Percentiles rank a stretch among this genome's conserved stretches.
Conservation (phyloP, 2,888 invertebrate genomes). For the Nasonovia ribisnigri region DNA sequence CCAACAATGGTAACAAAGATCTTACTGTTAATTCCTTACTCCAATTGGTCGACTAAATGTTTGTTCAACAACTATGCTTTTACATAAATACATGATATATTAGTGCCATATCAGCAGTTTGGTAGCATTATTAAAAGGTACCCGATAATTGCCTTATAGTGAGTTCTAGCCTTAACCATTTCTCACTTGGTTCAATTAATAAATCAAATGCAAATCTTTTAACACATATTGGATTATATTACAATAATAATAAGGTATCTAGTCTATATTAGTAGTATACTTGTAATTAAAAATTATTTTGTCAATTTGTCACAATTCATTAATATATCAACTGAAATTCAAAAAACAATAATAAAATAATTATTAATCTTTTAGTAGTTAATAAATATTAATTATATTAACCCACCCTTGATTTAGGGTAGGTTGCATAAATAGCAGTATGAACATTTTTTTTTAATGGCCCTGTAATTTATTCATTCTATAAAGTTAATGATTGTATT, state of each 20-base stretch:
- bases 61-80: constrained; percentile 30
- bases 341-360: background rate
- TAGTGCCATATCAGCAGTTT: constrained; percentile 39
- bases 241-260: background rate
- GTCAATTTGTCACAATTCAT: background rate
- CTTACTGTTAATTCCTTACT: constrained; percentile 90
- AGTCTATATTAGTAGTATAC: background rate
- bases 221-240: background rate
- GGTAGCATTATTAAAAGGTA: constrained; percentile 7
- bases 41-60: constrained; percentile 82
- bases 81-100: background rate
- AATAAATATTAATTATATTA: too few species aligned
- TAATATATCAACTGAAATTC: background rate
- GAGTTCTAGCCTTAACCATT: background rate
- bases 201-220: background rate
- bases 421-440: too few species aligned
- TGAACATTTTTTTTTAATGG: too few species aligned
- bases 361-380: background rate
- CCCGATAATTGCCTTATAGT: background rate
- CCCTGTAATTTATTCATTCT: too few species aligned
- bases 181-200: constrained; percentile 4
- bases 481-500: too few species aligned
- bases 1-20: constrained; percentile 90
- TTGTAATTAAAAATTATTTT: background rate
- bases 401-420: background rate